Evolutionary conservation across 2,888 invertebrate species (phyloP).

Genomic region (Agriopis leucophaearia): DNA sequence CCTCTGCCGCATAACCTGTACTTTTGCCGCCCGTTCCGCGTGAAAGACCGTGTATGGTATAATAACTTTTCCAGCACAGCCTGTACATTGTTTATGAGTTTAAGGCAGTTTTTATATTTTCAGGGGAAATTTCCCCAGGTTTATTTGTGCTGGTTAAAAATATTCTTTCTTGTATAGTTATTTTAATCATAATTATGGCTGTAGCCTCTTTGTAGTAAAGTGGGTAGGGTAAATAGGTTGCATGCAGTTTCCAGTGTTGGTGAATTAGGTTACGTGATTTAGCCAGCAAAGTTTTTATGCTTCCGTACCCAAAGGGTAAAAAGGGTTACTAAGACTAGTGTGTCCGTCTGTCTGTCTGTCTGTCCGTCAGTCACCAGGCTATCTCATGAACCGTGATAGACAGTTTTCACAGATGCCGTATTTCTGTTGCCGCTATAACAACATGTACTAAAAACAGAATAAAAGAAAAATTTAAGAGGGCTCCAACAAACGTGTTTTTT

Average conservation of each 20-base stretch:
- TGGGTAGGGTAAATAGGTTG: background rate
- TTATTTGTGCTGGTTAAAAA: constrained; percentile 8
- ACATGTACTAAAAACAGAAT: too few species aligned
- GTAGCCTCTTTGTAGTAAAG: background rate
- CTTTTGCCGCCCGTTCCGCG: constrained; percentile 3
- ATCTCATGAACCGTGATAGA: too few species aligned
- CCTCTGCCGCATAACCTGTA: constrained; percentile 8
- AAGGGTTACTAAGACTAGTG: too few species aligned
- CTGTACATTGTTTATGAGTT: constrained; percentile 24
- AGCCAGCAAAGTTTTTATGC: too few species aligned
- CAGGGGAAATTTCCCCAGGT: constrained; percentile 2
- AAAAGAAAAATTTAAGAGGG: too few species aligned
- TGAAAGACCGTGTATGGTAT: constrained; percentile 6
- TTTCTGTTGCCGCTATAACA: too few species aligned
- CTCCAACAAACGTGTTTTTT: too few species aligned
- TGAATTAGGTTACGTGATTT: background rate
- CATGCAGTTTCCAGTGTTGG: background rate
- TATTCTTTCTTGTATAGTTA: constrained; percentile 12
- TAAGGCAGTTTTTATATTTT: constrained; percentile 6
- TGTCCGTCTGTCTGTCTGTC: too few species aligned
- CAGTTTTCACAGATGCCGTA: too few species aligned
- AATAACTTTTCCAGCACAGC: constrained; percentile 9
- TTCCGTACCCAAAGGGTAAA: too few species aligned
- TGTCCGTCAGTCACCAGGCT: too few species aligned
- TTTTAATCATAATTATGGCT: constrained; percentile 15